These are phyloP conservation scores for Oxygymnocypris stewartii DNA, from an alignment of 2,113 vertebrate genomes.

Conservation along the genomic window DNA sequence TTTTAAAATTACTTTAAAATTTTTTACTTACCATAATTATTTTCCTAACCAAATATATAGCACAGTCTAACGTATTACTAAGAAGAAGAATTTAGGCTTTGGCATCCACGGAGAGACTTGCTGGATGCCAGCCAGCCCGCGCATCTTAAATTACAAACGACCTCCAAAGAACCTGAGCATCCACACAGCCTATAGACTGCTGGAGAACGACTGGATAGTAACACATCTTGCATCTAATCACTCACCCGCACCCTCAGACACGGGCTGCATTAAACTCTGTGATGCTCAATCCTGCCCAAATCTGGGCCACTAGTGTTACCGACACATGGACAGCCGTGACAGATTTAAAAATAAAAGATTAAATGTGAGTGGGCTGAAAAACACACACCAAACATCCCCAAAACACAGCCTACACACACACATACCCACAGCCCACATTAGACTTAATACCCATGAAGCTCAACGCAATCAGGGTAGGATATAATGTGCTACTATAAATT, in stretches of 20 bases:
- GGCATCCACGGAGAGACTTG: slow-evolving; percentile 35
- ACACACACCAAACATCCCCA: slow-evolving; percentile 31
- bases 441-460: slow-evolving; percentile 18
- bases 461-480: slow-evolving; percentile 35
- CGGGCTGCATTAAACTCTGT: slow-evolving; percentile 60
- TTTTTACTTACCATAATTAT: background rate
- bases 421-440: background rate
- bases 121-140: slow-evolving; percentile 64
- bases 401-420: slow-evolving; percentile 22
- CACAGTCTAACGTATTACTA: background rate
- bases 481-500: slow-evolving; percentile 8
- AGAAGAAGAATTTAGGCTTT: background rate
- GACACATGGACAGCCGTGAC: slow-evolving; percentile 65
- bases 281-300: slow-evolving; percentile 69
- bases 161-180: slow-evolving; percentile 61
- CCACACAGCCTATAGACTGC: slow-evolving; percentile 24
- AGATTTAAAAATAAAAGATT: slow-evolving; percentile 78
- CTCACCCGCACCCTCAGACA: slow-evolving; percentile 36
- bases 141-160: slow-evolving; percentile 68
- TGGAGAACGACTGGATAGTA: slow-evolving; percentile 47
- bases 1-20: too few species aligned
- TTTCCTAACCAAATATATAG: too few species aligned
- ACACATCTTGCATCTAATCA: slow-evolving; percentile 59
- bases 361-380: slow-evolving; percentile 60
- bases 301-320: slow-evolving; percentile 69